Conservation (phyloP, 2,113 vertebrate genomes). For the Oreotrochilus melanogaster region DNA sequence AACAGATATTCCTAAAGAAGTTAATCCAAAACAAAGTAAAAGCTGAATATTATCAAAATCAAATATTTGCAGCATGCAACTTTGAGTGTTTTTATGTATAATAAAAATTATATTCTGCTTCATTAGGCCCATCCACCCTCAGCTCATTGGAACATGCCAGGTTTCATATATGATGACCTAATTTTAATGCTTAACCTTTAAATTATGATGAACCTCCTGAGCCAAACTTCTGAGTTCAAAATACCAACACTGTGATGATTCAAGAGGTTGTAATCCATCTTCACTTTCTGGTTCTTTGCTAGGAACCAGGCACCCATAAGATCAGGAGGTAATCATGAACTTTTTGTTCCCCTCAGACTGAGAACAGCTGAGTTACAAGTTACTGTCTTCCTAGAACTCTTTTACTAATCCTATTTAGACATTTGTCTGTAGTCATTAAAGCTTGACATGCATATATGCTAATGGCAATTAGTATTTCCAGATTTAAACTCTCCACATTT, state of each 20-base stretch:
- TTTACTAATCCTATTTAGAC: not conserved
- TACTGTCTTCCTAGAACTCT: not conserved
- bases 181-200: conserved; percentile 9
- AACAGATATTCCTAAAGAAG: not conserved
- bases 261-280: not conserved
- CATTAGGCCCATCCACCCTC: not conserved
- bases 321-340: not conserved
- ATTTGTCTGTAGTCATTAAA: not conserved
- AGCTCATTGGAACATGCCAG: not conserved
- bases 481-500: not conserved
- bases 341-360: not conserved
- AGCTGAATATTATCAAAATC: not conserved
- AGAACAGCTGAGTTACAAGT: not conserved
- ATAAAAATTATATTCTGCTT: not conserved
- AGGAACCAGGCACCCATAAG: not conserved
- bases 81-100: not conserved
- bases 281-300: not conserved
- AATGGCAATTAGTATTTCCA: not conserved
- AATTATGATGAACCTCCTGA: not conserved
- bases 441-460: not conserved
- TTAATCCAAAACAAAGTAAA: not conserved
- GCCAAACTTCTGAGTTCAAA: not conserved
- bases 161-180: not conserved
- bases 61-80: not conserved
- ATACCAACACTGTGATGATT: rapidly evolving